Percentiles rank a stretch among this genome's conserved stretches.
Conservation (phyloP, 2,888 invertebrate genomes). For the Ashinkailepas kermadecensis region DNA sequence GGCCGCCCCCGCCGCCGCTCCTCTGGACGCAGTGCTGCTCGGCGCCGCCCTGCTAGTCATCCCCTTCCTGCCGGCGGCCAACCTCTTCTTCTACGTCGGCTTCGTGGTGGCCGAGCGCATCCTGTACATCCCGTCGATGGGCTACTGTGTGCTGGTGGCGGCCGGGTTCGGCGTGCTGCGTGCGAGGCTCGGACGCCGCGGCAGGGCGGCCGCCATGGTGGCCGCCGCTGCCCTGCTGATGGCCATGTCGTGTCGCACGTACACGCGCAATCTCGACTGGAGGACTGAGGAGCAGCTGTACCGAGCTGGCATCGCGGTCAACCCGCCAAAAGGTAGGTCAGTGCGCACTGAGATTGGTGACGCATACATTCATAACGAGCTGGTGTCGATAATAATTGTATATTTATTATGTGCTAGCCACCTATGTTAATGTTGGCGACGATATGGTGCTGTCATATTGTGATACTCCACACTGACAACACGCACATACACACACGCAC, state of each 20-base stretch:
- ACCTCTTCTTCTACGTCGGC: constrained; percentile 94
- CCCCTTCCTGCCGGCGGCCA: constrained; percentile 92
- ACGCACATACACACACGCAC: too few relatives aligned
- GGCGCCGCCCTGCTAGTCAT: constrained; percentile 64
- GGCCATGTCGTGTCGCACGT: constrained; percentile 53
- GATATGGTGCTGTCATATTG: too few relatives aligned
- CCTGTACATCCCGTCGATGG: constrained; percentile 91
- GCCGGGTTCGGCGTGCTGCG: constrained; percentile 50
- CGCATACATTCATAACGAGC: too few relatives aligned
- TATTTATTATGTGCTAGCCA: too few relatives aligned
- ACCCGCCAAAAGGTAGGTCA: constrained; percentile 90
- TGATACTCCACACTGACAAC: too few relatives aligned
- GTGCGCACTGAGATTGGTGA: too few relatives aligned
- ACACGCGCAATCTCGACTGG: constrained; percentile 83
- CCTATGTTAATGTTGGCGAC: too few relatives aligned
- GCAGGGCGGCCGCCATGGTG: constrained; percentile 42
- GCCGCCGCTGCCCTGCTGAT: constrained; percentile 52
- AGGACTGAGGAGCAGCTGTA: constrained; percentile 86
- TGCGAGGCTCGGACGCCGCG: constrained; percentile 27
- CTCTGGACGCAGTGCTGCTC: constrained; percentile 53
- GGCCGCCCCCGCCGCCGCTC: constrained; percentile 24
- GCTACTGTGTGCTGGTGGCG: constrained; percentile 81
- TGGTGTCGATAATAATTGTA: too few relatives aligned
- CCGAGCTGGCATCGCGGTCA: constrained; percentile 78
- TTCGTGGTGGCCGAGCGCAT: constrained; percentile 96